Conservation (phyloP, 2,113 vertebrate species). For the Oxyura jamaicensis region DNA sequence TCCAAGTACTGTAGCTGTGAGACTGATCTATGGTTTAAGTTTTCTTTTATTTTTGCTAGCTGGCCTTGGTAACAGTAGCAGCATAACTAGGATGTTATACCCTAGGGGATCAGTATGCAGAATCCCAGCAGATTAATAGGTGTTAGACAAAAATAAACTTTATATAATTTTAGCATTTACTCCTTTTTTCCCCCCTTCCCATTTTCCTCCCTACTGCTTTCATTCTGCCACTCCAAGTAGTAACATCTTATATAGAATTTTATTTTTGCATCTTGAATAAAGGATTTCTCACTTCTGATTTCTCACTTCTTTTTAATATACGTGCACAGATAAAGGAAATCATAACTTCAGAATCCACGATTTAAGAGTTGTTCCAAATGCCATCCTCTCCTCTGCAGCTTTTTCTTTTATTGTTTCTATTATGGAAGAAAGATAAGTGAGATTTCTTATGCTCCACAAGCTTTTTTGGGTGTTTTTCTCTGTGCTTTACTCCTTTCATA, state of each 20-base stretch:
- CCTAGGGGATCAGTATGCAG: background rate
- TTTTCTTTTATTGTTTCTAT: background rate
- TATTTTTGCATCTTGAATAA: background rate
- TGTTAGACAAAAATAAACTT: background rate
- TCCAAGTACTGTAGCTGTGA: background rate
- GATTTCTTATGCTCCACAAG: background rate
- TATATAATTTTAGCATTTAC: background rate
- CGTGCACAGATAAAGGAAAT: background rate
- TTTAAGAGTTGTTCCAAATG: background rate
- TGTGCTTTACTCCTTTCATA: background rate
- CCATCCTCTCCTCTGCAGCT: background rate
- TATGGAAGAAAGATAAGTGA: background rate
- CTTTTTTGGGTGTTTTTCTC: background rate
- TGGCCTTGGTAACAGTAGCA: background rate
- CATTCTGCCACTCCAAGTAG: background rate
- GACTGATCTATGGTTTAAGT: background rate
- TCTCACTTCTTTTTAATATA: background rate
- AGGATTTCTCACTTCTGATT: background rate
- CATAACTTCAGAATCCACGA: background rate
- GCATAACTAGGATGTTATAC: background rate
- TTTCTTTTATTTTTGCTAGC: background rate
- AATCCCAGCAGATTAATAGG: background rate
- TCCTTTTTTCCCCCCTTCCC: background rate
- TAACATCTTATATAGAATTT: background rate
- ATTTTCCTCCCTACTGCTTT: background rate